Conservation (phyloP, 2,797 vertebrate species). For the Phrynocephalus vlangalii region DNA sequence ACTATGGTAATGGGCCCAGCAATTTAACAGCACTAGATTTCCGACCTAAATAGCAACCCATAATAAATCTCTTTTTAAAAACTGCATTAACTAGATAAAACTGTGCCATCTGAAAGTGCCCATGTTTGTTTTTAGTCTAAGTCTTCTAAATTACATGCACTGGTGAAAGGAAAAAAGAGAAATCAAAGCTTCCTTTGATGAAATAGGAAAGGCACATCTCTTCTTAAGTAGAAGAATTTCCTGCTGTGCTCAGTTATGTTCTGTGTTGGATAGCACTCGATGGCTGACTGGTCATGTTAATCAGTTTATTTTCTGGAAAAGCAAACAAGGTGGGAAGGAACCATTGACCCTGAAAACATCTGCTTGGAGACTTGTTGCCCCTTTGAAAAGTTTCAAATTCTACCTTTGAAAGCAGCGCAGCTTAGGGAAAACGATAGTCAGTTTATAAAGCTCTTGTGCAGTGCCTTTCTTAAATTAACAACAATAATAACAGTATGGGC, state of each 20-base stretch:
- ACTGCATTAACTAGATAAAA: neutral
- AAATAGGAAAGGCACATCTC: constrained; percentile 4
- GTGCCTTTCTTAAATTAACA: constrained; percentile 48
- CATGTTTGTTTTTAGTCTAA: constrained; percentile 30
- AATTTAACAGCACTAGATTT: neutral
- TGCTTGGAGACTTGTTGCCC: constrained; percentile 69
- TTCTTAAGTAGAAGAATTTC: constrained; percentile 46
- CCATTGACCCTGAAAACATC: constrained; percentile 61
- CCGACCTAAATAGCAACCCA: neutral
- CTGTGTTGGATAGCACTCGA: constrained; percentile 40
- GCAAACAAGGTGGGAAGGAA: constrained; percentile 72
- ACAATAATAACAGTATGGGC: constrained; percentile 49
- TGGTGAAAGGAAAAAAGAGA: constrained; percentile 36
- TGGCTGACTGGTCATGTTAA: constrained; percentile 48
- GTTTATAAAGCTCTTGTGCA: constrained; percentile 63
- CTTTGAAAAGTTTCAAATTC: constrained; percentile 72
- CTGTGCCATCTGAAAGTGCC: neutral
- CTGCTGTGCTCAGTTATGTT: constrained; percentile 35
- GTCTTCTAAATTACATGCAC: constrained; percentile 36
- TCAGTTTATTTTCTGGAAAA: constrained; percentile 70
- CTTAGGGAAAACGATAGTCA: constrained; percentile 62
- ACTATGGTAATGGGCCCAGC: no score
- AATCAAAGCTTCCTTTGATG: constrained; percentile 51
- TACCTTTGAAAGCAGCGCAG: constrained; percentile 69
- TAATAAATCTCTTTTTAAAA: neutral